Evolutionary conservation across 2,113 vertebrate genomes (phyloP).

Genomic region (human (Homo sapiens)): GRCh38 chr1:5943001-5943500

Average conservation of each 20-base stretch:
- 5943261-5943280: background rate
- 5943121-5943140: background rate
- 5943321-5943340: background rate
- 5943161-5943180: background rate
- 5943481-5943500: accelerated
- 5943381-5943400: no score
- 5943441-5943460: accelerated
- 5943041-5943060: background rate
- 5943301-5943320: background rate
- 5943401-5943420: accelerated
- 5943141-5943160: background rate
- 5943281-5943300: background rate
- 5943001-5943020: background rate
- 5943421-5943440: accelerated
- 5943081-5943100: accelerated
- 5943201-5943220: accelerated
- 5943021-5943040: background rate
- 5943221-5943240: background rate
- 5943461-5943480: background rate
- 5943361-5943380: no score
- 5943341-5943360: no score
- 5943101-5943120: background rate
- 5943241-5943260: no score
- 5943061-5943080: accelerated
- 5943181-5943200: background rate